These are phyloP conservation scores for Drosophila borborema DNA, from an alignment of 2,888 invertebrate genomes.

Conservation along the genomic window DNA sequence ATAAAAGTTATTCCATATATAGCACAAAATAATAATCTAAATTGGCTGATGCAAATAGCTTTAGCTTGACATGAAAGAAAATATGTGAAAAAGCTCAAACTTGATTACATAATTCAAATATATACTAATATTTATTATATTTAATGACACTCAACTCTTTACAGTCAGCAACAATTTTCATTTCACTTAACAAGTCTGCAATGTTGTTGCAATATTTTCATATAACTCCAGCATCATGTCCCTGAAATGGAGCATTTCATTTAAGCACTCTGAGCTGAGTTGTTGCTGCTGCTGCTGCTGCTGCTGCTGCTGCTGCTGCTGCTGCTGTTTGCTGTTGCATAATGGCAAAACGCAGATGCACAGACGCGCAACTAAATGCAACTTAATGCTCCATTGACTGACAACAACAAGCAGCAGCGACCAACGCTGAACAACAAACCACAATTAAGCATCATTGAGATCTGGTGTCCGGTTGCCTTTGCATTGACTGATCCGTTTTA, in stretches of 20 bases:
- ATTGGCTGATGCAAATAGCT: no score
- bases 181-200: not conserved
- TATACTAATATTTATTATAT: not conserved
- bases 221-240: not conserved
- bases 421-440: constrained; percentile 22
- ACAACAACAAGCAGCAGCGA: constrained; percentile 22
- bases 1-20: no score
- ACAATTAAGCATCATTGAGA: constrained; percentile 69
- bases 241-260: constrained; percentile 16
- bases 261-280: constrained; percentile 2
- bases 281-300: constrained; percentile 21
- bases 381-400: constrained; percentile 74
- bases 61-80: not conserved
- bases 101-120: no score
- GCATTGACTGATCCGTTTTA: constrained; percentile 58
- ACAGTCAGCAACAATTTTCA: not conserved
- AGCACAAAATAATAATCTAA: no score
- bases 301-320: constrained; percentile 39
- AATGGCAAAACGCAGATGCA: constrained; percentile 67
- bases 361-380: constrained; percentile 54
- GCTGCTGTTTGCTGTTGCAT: constrained; percentile 60
- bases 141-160: no score
- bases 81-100: not conserved
- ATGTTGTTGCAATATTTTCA: not conserved
- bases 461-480: constrained; percentile 69